phyloP scores from a whole-genome alignment of 2,113 vertebrate species.

The Sitta europaea region DNA sequence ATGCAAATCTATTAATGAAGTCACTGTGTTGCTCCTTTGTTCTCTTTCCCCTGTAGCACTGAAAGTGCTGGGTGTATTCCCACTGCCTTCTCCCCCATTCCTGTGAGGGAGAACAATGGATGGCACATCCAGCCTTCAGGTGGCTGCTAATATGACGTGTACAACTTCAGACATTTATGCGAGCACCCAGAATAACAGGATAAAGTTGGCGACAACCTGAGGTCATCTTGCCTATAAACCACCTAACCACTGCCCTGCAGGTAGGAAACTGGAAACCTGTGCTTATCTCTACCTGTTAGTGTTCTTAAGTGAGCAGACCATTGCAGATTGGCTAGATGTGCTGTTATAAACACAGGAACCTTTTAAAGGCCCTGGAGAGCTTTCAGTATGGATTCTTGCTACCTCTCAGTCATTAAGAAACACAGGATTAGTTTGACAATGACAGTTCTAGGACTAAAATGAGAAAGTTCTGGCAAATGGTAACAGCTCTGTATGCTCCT shows the following conservation, averaged over 20 bases:
- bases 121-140: neutral
- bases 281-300: neutral
- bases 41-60: neutral
- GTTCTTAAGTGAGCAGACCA: neutral
- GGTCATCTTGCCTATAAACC: neutral
- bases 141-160: slow-evolving; percentile 2
- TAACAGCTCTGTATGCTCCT: neutral
- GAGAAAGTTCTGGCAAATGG: neutral
- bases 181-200: neutral
- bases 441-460: slow-evolving; percentile 18
- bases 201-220: neutral
- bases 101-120: neutral
- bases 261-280: slow-evolving; percentile 37
- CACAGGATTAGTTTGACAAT: neutral
- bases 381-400: neutral
- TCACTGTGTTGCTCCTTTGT: neutral
- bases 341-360: neutral
- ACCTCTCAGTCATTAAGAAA: neutral
- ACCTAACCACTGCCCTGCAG: neutral
- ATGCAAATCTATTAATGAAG: neutral
- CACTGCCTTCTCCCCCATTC: neutral
- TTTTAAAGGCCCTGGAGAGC: neutral
- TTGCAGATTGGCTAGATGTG: neutral
- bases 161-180: slow-evolving; percentile 16
- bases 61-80: neutral